Base-by-base conservation (phyloP, 2,113 vertebrate genomes). In the Colistium nudipinnis region DNA sequence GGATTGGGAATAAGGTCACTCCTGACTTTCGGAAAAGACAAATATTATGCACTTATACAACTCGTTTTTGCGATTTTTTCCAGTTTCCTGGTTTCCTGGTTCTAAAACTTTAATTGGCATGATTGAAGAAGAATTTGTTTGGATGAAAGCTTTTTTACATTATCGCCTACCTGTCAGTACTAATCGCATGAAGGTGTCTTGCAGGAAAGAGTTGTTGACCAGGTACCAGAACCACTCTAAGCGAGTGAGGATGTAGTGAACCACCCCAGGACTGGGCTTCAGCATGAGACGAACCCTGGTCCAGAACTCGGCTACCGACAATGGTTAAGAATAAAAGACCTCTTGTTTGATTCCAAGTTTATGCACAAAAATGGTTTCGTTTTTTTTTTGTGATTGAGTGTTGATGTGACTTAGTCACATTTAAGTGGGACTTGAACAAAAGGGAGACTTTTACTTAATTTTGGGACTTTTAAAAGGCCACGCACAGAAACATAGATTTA, bases 1-100 rank as follows among this genome's bases (percentile, higher is more conserved):
- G 96, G 97, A 51, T 95, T 98, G 67, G 96, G 95, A 73, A 99
- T 94, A 14, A 96, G 92, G 17, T 93, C 91, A 74, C 94, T 92
- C 12, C 97, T 94, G 31, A 78, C 96, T 99, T 53, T 87, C 73
- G 16, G 25, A 81, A 22, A 60, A 31, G 20, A 17, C 24, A 19
- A 55, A 6, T 47, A 24, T 3, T 33, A 10, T 4, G 4, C 5
- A 20, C 12, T 56, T 49, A 2, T 11, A 53, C 1, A 19, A 39
- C 10, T 10, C 0, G 3, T 16, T 20, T 41, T 0, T 38, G n/a
- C n/a, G n/a, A n/a, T 62, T 20, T 7, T 16, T 0, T 41, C 7
- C 22, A 35, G 27, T 53, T 27, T 31, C 14, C 10, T 6, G 5
- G 2, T 52, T 44, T 64, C 12, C 36, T 28, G 11, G 4, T 20